These are phyloP conservation scores for Caenorhabditis uteleia DNA, from an alignment of 2,888 invertebrate genomes.

Conservation along the genomic window DNA sequence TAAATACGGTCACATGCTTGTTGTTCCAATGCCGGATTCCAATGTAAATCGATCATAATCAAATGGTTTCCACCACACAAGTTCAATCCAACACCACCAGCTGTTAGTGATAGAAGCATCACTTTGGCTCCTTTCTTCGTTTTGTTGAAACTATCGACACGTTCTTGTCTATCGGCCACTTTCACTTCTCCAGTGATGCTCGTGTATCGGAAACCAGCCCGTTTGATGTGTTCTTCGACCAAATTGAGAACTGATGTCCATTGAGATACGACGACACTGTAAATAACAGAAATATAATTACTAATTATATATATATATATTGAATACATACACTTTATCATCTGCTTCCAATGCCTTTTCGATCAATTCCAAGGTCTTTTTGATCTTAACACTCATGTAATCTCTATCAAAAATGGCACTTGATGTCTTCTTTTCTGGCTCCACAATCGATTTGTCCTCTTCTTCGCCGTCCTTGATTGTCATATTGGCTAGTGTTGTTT, in stretches of 20 bases:
- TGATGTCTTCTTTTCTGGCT: conserved; percentile 11
- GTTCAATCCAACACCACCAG: conserved; percentile 93
- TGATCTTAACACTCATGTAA: conserved; percentile 29
- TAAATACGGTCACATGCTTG: conserved; percentile 94
- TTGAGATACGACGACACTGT: conserved; percentile 82
- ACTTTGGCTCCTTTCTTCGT: conserved; percentile 74
- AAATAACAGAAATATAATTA: conserved; percentile 4
- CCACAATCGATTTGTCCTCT: conserved; percentile 4
- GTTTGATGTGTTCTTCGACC: conserved; percentile 76
- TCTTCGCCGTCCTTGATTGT: conserved; percentile 36
- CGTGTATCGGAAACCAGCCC: conserved; percentile 71
- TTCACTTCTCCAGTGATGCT: conserved; percentile 82
- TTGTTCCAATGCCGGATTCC: conserved; percentile 92
- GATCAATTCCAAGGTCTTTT: conserved; percentile 35
- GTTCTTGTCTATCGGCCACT: conserved; percentile 52
- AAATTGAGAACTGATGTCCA: conserved; percentile 86
- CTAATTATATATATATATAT: not conserved
- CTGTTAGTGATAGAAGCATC: conserved; percentile 85
- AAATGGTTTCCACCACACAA: conserved; percentile 90
- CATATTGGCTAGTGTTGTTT: conserved; percentile 52
- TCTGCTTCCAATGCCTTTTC: conserved; percentile 30
- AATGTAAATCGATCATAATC: conserved; percentile 87
- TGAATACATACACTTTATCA: conserved; percentile 47
- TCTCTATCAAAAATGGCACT: conserved; percentile 47
- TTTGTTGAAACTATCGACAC: conserved; percentile 79